A percentile compares a stretch with the other conserved stretches of the same genome.
These are phyloP conservation scores for Abrostola triplasia DNA, from an alignment of 2,888 invertebrate genomes.

Conservation along the genomic window DNA sequence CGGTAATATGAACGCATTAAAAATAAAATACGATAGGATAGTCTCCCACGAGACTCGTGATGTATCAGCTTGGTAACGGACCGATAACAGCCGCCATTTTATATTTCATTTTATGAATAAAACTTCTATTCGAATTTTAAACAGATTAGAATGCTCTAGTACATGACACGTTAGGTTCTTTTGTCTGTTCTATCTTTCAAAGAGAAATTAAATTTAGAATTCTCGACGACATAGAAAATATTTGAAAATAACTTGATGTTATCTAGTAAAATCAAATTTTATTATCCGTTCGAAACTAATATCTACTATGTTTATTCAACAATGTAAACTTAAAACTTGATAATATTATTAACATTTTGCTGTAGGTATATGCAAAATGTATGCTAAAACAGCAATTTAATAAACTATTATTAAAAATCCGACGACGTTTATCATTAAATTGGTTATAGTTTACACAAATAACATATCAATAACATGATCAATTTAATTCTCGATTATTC, in stretches of 20 bases:
- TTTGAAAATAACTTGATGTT: too few species aligned
- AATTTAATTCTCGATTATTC: too few species aligned
- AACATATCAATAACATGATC: too few species aligned
- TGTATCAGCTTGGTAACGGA: slow-evolving; percentile 25
- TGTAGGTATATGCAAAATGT: neutral
- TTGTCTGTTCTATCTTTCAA: neutral
- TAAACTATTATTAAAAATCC: too few species aligned
- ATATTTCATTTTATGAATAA: slow-evolving; percentile 25
- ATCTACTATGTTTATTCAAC: too few species aligned
- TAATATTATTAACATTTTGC: neutral
- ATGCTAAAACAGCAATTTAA: neutral
- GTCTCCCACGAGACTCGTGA: slow-evolving; percentile 21
- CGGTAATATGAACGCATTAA: slow-evolving; percentile 25
- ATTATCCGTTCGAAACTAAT: too few species aligned
- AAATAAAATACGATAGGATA: slow-evolving; percentile 7
- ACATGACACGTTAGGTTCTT: neutral
- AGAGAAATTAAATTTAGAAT: neutral
- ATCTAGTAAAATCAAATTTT: too few species aligned
- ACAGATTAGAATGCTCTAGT: slow-evolving; percentile 3
- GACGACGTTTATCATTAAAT: too few species aligned
- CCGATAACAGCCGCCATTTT: slow-evolving; percentile 24
- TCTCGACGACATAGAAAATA: too few species aligned
- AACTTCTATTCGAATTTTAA: slow-evolving; percentile 6
- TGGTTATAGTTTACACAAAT: too few species aligned
- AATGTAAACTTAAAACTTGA: too few species aligned